Base-by-base conservation (phyloP, 2,797 vertebrate species). In the Trematomus bernacchii region DNA sequence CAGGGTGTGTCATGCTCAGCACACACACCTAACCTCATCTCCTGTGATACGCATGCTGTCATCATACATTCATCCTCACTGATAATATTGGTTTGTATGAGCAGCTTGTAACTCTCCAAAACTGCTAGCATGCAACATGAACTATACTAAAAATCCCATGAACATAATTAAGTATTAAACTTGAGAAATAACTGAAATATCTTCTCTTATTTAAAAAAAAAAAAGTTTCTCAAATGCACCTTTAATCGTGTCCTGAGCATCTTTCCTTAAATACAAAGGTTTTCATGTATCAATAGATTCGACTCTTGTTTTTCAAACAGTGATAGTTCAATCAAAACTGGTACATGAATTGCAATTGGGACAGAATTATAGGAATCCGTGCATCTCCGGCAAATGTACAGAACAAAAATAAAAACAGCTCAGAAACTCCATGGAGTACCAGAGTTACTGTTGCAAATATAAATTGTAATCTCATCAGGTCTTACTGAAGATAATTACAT, bases 21-120 rank as follows among this genome's bases (percentile, higher is more conserved):
- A 50, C 55, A 63, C 2, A 14, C 64, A 55, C 62, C 57, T 4
- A 23, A 57, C 58, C 74, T 85, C 7, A 40, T 79, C 54, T 77
- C 69, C 50, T 63, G 57, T 18, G 10, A 10, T 0, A 19, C 33
- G 15, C 44, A 12, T 11, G 21, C 60, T 18, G 55, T 21, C 71
- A 50, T 19, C 62, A 48, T 46, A 37, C 44, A 71, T 47, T 33
- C 57, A 59, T 77, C 66, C 14, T 60, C 64, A 18, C 52, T 13
- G 33, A 18, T 55, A 15, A 55, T 47, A 77, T 50, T 40, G 37
- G 52, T 66, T 27, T 12, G 15, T 14, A n/a, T 18, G 37, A 33
- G 10, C 67, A 62, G 72, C n/a, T 19, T 42, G 43, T 76, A 43
- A 11, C 33, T 19, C 43, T 43, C 21, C 50, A 18, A 62, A n/a